Percentiles rank a stretch among this genome's conserved stretches.
phyloP scores from a whole-genome alignment of 2,888 invertebrate species.

The Scelioninae gen. 1 region DNA sequence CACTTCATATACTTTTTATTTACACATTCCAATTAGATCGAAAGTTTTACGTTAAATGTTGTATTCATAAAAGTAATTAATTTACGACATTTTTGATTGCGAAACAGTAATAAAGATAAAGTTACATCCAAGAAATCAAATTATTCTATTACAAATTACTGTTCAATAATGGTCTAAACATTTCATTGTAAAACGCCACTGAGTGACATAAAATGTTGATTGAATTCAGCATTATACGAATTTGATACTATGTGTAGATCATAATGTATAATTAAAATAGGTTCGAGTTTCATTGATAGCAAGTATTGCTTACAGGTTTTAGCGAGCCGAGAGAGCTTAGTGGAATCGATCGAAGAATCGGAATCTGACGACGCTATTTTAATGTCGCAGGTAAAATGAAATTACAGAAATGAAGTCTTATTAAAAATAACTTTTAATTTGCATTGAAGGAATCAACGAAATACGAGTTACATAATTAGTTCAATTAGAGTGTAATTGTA shows the following conservation, averaged over 20 bases:
- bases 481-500: slow-evolving; percentile 1
- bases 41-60: too few relatives aligned
- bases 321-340: slow-evolving; percentile 91
- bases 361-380: slow-evolving; percentile 91
- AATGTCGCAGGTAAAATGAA: slow-evolving; percentile 88
- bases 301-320: slow-evolving; percentile 86
- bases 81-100: too few relatives aligned
- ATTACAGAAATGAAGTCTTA: slow-evolving; percentile 11
- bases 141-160: too few relatives aligned
- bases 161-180: too few relatives aligned
- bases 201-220: too few relatives aligned
- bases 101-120: too few relatives aligned
- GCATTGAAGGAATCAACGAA: neutral
- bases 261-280: neutral
- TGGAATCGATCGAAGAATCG: slow-evolving; percentile 89
- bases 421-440: slow-evolving; percentile 23
- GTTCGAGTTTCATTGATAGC: neutral
- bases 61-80: too few relatives aligned
- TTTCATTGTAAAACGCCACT: too few relatives aligned
- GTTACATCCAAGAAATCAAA: too few relatives aligned
- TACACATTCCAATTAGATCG: too few relatives aligned
- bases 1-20: too few relatives aligned
- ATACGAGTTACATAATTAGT: slow-evolving; percentile 19
- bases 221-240: too few relatives aligned
- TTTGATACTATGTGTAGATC: neutral